Evolutionary conservation across 2,797 vertebrate genomes (phyloP), one percentile per base, ranked within the genome.

Genomic region (Orestias chungarensis): DNA sequence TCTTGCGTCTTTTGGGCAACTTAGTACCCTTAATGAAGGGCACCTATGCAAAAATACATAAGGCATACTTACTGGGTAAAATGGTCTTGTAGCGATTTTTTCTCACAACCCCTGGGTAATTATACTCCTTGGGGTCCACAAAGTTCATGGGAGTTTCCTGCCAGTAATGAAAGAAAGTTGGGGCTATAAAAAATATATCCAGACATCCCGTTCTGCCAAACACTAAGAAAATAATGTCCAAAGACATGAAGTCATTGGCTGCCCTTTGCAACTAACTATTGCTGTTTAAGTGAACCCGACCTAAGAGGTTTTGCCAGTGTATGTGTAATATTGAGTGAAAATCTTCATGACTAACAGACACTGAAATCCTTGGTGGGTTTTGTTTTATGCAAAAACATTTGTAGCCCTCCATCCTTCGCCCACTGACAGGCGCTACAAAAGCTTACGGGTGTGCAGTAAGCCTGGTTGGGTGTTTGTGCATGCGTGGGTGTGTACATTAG

Each of bases 71-170:
- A 99, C 98, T 99, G 89, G 98, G 98, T 82, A 99, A 95, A 88
- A 99, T 99, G 79, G 98, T 99, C 95, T 97, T 98, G 93, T 99
- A 99, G 82, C 98, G 96, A 91, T 99, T 99, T 93, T 99, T 99
- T 92, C 97, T 95, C 86, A 99, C 98, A 85, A 99, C 94, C 71
- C 98, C 98, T 44, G 97, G 97, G 87, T 98, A 97, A 92, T 95
- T 96, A 68, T 98, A 99, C 81, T 99, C 97, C 88, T 99, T 99
- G 1, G 97, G 98, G 91, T 98, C 97, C 89, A 99, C 96, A 88
- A 99, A 99, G 87, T 99, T 99, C 98, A 99, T 99, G 80, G 97
- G 98, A 86, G 97, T 97, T 95, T 98, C 97, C 98, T 99, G 91
- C 75, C 82, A 89, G 79, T 76, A 61, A 71, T 72, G 78, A 90